Evolutionary conservation across 1,140 invertebrate genomes (phyloP).

Genomic region (Bombus cullumanus): DNA sequence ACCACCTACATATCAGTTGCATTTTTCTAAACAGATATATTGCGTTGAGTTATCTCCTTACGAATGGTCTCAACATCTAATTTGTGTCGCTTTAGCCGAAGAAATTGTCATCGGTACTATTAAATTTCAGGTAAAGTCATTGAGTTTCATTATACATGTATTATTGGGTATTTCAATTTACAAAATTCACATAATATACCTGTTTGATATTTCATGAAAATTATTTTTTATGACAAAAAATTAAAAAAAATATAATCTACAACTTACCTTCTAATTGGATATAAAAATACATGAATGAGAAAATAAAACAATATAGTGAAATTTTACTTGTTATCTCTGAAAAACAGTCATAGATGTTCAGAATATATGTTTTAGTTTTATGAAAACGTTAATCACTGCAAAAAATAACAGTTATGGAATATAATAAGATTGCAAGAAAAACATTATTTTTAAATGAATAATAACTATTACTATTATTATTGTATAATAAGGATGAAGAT

Average conservation of each 20-base stretch:
- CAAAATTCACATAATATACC: background rate
- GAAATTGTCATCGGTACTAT: conserved; percentile 79
- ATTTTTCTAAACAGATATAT: conserved; percentile 79
- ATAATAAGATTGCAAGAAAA: background rate
- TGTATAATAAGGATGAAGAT: conserved; percentile 76
- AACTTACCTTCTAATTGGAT: background rate
- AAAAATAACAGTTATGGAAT: background rate
- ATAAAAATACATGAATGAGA: background rate
- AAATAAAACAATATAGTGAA: background rate
- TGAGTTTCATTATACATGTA: background rate
- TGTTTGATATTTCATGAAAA: background rate
- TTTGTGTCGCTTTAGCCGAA: conserved; percentile 80
- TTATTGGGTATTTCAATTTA: background rate
- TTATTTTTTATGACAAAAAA: background rate
- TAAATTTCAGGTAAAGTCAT: conserved; percentile 80
- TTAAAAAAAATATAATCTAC: background rate
- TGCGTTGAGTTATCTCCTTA: conserved; percentile 82
- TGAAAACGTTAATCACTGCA: background rate
- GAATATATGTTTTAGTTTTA: background rate
- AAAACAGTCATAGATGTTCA: background rate
- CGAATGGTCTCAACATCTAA: conserved; percentile 83
- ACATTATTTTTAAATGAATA: conserved; percentile 16
- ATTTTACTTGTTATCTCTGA: background rate
- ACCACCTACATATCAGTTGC: conserved; percentile 75
- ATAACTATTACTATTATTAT: conserved; percentile 28